A percentile compares a stretch with the other conserved stretches of the same genome.
Conservation (phyloP, 2,888 invertebrate species). For the Eupithecia tripunctaria region DNA sequence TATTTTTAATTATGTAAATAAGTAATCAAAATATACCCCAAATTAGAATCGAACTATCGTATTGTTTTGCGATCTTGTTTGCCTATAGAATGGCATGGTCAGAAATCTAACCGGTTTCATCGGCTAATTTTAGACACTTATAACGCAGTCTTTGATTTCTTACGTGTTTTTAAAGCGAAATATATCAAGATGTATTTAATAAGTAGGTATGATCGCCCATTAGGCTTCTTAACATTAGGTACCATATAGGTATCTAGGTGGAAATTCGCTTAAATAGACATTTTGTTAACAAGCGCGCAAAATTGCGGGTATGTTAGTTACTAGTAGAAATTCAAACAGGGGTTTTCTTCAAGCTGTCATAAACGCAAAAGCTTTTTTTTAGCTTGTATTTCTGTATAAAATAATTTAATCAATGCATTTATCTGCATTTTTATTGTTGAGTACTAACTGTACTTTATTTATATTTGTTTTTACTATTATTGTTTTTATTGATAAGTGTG, state of each 20-base stretch:
- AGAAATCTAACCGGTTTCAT: neutral
- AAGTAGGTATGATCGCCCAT: neutral
- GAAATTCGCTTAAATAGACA: neutral
- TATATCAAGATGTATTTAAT: neutral
- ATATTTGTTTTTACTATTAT: conserved; percentile 1
- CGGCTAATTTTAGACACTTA: neutral
- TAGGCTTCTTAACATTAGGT: neutral
- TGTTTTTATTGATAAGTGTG: conserved; percentile 25
- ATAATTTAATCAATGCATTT: conserved; percentile 35
- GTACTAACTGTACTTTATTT: conserved; percentile 40
- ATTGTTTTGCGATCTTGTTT: neutral
- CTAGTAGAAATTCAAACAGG: neutral
- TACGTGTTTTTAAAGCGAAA: neutral
- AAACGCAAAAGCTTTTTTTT: neutral
- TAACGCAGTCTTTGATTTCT: neutral
- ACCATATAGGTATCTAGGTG: neutral
- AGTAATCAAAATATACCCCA: neutral
- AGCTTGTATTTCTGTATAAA: neutral
- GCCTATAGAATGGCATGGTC: neutral
- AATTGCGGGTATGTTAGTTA: neutral
- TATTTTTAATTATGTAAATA: conserved; percentile 17
- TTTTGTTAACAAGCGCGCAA: neutral
- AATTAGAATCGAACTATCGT: neutral
- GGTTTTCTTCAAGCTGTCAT: neutral
- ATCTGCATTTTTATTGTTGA: conserved; percentile 40